phyloP scores from a whole-genome alignment of 2,113 vertebrate species.

The Ginglymostoma cirratum region DNA sequence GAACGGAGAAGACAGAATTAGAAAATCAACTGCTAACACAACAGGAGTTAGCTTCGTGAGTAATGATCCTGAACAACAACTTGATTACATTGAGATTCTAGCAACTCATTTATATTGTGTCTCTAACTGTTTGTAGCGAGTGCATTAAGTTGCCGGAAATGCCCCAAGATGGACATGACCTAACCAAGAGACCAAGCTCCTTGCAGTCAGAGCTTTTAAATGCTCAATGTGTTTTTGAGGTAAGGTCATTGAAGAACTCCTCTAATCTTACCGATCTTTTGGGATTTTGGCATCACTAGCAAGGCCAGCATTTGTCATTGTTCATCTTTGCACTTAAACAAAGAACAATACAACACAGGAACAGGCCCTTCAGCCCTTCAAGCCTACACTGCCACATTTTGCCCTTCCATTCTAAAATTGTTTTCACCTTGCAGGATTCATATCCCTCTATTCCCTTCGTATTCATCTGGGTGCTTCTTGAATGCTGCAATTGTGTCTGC shows the following conservation, averaged over 20 bases:
- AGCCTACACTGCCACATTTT: too few species aligned
- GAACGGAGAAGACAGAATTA: slow-evolving; percentile 70
- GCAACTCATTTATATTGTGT: background rate
- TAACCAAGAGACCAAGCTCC: slow-evolving; percentile 53
- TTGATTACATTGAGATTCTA: background rate
- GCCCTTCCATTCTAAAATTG: too few species aligned
- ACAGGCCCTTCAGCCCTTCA: too few species aligned
- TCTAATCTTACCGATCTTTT: background rate
- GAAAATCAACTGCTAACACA: slow-evolving; percentile 66
- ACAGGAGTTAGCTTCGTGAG: slow-evolving; percentile 71
- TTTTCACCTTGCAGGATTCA: too few species aligned
- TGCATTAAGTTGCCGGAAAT: slow-evolving; percentile 51
- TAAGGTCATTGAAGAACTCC: slow-evolving; percentile 42
- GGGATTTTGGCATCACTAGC: too few species aligned
- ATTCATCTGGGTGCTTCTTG: too few species aligned
- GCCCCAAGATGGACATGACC: slow-evolving; percentile 54
- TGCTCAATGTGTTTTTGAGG: slow-evolving; percentile 72
- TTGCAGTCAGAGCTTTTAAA: slow-evolving; percentile 70
- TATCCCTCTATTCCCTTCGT: too few species aligned
- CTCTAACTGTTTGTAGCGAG: slow-evolving; percentile 45
- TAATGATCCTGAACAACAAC: slow-evolving; percentile 31
- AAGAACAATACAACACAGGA: too few species aligned
- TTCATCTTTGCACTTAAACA: too few species aligned
- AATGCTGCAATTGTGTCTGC: too few species aligned
- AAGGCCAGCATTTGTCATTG: too few species aligned